phyloP scores from a whole-genome alignment of 2,113 vertebrate genomes.

The Melanocharis versteri region DNA sequence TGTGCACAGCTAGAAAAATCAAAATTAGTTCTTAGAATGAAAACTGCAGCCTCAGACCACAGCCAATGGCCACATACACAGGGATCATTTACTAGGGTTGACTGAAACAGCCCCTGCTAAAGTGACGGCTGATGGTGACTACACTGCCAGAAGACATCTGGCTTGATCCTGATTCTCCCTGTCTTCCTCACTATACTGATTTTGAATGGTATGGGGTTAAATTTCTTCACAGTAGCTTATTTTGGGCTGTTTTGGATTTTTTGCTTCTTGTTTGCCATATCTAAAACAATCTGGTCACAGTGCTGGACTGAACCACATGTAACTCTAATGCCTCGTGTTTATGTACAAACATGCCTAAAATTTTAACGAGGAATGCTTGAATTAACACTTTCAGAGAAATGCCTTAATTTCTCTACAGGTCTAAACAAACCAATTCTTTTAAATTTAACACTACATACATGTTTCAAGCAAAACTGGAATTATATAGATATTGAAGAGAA shows the following conservation, averaged over 20 bases:
- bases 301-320: background rate
- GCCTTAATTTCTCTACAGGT: background rate
- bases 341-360: background rate
- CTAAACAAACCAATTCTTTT: background rate
- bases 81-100: background rate
- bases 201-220: background rate
- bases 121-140: background rate
- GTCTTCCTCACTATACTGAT: background rate
- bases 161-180: background rate
- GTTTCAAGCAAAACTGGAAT: background rate
- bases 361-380: background rate
- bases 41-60: background rate
- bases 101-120: background rate
- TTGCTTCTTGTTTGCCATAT: background rate
- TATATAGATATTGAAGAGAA: background rate
- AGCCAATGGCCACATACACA: background rate
- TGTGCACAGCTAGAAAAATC: background rate
- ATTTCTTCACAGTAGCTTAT: background rate
- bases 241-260: background rate
- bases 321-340: rapidly evolving
- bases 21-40: background rate
- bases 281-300: background rate
- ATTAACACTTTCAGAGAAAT: background rate
- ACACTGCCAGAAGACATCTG: background rate
- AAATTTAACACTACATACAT: background rate